Evolutionary conservation across 2,797 vertebrate species (phyloP).

Genomic region (Bucorvus abyssinicus): DNA sequence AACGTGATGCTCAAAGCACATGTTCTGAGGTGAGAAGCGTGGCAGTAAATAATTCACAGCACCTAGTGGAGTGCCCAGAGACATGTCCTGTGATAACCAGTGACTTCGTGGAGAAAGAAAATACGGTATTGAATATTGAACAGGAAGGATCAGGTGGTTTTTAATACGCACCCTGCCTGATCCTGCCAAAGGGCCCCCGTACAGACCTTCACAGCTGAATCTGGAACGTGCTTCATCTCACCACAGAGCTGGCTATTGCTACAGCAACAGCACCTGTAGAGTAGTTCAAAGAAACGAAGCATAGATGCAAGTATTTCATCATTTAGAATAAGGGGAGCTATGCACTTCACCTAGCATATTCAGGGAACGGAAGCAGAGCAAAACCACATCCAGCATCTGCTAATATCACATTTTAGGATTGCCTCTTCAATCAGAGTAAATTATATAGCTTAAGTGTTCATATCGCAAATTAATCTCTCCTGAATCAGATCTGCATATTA

Average conservation of each 20-base stretch:
- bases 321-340: not conserved
- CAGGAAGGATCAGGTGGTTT: slow-evolving; percentile 9
- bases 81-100: slow-evolving; percentile 3
- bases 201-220: not conserved
- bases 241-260: not conserved
- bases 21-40: not conserved
- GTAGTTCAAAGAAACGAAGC: slow-evolving; percentile 34
- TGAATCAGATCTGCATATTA: slow-evolving; percentile 60
- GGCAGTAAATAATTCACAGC: slow-evolving; percentile 18
- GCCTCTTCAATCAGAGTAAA: slow-evolving; percentile 58
- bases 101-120: slow-evolving; percentile 11
- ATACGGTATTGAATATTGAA: slow-evolving; percentile 37
- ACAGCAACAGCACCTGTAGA: slow-evolving; percentile 10
- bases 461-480: slow-evolving; percentile 57
- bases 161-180: not conserved
- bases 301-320: not conserved
- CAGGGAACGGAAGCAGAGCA: not conserved
- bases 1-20: not conserved
- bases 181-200: not conserved
- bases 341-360: not conserved
- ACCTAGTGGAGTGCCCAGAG: not conserved
- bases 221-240: not conserved
- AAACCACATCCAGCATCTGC: slow-evolving; percentile 21
- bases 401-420: slow-evolving; percentile 32
- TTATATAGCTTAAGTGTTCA: slow-evolving; percentile 51